Evolutionary conservation across 2,888 invertebrate genomes (phyloP).

Genomic region (Tyria jacobaeae): DNA sequence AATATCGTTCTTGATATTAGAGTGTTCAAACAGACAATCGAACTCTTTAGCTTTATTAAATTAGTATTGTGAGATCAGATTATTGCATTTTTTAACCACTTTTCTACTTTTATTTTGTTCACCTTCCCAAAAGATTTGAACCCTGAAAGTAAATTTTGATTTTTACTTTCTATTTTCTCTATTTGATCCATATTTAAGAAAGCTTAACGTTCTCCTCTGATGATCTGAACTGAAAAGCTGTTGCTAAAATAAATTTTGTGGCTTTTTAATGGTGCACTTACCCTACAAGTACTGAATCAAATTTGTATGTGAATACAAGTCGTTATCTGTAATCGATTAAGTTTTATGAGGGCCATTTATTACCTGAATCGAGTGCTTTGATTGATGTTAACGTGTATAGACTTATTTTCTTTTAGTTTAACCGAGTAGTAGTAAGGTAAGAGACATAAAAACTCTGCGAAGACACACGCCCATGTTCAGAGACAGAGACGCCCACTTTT

Average conservation of each 20-base stretch:
- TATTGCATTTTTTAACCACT: too few relatives aligned
- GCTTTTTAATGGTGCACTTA: not conserved
- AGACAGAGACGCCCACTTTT: not conserved
- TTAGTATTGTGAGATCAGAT: too few relatives aligned
- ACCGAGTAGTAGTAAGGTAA: not conserved
- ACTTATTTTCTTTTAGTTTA: not conserved
- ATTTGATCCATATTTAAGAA: not conserved
- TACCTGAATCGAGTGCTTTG: slow-evolving; percentile 27
- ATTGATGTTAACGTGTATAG: slow-evolving; percentile 41
- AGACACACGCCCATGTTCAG: not conserved
- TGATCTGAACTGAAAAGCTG: not conserved
- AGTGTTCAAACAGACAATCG: too few relatives aligned
- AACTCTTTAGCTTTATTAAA: too few relatives aligned
- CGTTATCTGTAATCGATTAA: slow-evolving; percentile 45
- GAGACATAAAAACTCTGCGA: not conserved
- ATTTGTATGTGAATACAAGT: slow-evolving; percentile 31
- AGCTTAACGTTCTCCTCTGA: not conserved
- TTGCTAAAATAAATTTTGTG: slow-evolving; percentile 1
- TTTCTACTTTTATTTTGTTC: too few relatives aligned
- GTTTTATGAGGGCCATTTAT: slow-evolving; percentile 40
- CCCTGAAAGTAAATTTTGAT: not conserved
- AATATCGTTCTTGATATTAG: too few relatives aligned
- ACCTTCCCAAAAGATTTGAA: too few relatives aligned
- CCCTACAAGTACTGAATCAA: slow-evolving; percentile 25
- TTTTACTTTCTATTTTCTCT: not conserved